Evolutionary conservation across 2,888 invertebrate genomes (phyloP), one percentile per base, ranked within the genome.

Genomic region (Clitarchus hookeri): DNA sequence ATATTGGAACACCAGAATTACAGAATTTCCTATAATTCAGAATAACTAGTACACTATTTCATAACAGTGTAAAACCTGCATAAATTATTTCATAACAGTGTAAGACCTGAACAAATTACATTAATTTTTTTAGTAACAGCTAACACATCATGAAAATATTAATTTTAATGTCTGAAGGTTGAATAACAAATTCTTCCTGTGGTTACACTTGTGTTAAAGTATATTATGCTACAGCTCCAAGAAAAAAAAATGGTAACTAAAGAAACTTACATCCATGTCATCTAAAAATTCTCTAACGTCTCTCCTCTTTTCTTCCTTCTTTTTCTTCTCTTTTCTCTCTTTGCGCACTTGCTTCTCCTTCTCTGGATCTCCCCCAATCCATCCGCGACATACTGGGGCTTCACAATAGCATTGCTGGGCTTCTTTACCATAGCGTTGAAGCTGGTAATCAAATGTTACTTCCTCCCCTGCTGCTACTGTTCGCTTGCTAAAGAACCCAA

Each of bases 381-480:
- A 98, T 0, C 99, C 99, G 44, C 98, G 95, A 91, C 99, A 99
- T 89, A 95, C 96, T 16, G 94, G 90, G 0, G 98, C 94, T 89
- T 97, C 98, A 91, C 99, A 99, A 91, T 94, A 98, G 92, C 99
- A 99, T 88, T 96, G 96, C 92, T 99, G 99, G 0, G 99, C 98
- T 91, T 97, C 97, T 92, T 98, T 97, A 11, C 98, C 99, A 92
- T 98, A 99, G 90, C 98, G 94, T 91, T 99, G 98, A 92, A 99
- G 98, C 92, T 98, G 97, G 91, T 99, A 99, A 91, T 99, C 99
- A 92, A 99, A 99, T 0, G 99, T 99, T 85, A 99, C 96, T 92
- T 99, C 99, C 91, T 99, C 98, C 0, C 98, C 98, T 0, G 95
- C 94, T 84, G 93, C 91, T 87, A 99, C 96, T 53, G 95, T 94